Evolutionary conservation across 2,797 vertebrate species (phyloP), one percentile per base, ranked within the genome.

Genomic region (Megaceryle alcyon): DNA sequence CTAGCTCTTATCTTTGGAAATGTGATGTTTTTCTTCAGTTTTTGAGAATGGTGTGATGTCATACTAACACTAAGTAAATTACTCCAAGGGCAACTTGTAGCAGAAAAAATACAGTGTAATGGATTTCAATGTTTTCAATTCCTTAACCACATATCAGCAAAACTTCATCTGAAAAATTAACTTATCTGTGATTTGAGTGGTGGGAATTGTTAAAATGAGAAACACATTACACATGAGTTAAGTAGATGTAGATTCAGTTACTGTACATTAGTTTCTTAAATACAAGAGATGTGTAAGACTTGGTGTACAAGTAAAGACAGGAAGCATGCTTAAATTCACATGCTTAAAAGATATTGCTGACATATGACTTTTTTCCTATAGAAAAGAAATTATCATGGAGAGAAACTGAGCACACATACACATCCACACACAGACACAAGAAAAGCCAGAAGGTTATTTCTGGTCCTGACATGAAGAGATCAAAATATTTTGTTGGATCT

Each of bases 161-260:
- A 94, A 89, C 26, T 78, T 91, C 61, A 92, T 76, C 65, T 91
- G 71, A 91, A 96, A 94, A 89, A 90, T 83, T 95, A 83, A 94
- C 88, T 92, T 90, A 92, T 81, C 69, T 63, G 22, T 87, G 65
- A 91, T 33, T 33, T 69, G 82, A 95, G 54, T 83, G 48, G 64
- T 77, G 72, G 82, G 43, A 93, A 85, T 59, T 71, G 76, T 65
- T 91, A 79, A 81, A 92, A 97, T 59, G 64, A 68, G 44, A 87
- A 93, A 82, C 37, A 88, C 14, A 72, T 89, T 86, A 56, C 65
- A 25, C 16, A 37, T 22, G 48, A 87, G 49, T 66, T 92, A 86
- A 86, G 61, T 35, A 88, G 49, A 9, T 77, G 61, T 57, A 82
- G 82, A 78, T 12, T 15, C 23, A 71, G 28, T 80, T 82, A 49